These are phyloP conservation scores for Platycheirus rosarum DNA, from an alignment of 2,888 invertebrate species.

Conservation along the genomic window DNA sequence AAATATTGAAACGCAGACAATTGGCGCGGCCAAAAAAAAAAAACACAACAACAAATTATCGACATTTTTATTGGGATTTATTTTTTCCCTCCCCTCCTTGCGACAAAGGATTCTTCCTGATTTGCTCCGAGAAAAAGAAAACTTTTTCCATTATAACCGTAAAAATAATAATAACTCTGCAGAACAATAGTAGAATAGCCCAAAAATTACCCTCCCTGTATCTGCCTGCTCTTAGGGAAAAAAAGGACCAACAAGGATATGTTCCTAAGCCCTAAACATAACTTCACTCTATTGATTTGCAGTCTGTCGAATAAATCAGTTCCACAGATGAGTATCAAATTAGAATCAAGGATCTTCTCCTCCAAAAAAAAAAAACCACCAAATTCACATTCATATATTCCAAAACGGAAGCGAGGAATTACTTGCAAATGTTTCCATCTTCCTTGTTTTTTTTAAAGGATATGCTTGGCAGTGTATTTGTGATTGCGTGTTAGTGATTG, in stretches of 20 bases:
- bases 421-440: slow-evolving; percentile 40
- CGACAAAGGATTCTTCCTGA: slow-evolving; percentile 4
- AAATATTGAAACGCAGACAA: slow-evolving; percentile 55
- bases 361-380: slow-evolving; percentile 50
- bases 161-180: slow-evolving; percentile 63
- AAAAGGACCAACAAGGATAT: neutral
- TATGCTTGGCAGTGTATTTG: neutral
- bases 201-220: slow-evolving; percentile 9
- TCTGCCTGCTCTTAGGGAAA: neutral
- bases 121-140: slow-evolving; percentile 22
- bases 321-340: slow-evolving; percentile 63
- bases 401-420: slow-evolving; percentile 18
- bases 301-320: slow-evolving; percentile 55
- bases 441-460: slow-evolving; percentile 19
- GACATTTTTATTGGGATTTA: slow-evolving; percentile 68
- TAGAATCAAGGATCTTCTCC: slow-evolving; percentile 57
- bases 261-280: neutral
- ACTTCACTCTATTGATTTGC: slow-evolving; percentile 43
- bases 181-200: slow-evolving; percentile 43
- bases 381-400: slow-evolving; percentile 66
- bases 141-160: slow-evolving; percentile 68
- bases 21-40: slow-evolving; percentile 62
- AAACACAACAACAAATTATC: slow-evolving; percentile 69
- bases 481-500: neutral
- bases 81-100: slow-evolving; percentile 46